Evolutionary conservation across 2,113 vertebrate genomes (phyloP), one percentile per base, ranked within the genome.

Genomic region (Clarias macrocephalus): DNA sequence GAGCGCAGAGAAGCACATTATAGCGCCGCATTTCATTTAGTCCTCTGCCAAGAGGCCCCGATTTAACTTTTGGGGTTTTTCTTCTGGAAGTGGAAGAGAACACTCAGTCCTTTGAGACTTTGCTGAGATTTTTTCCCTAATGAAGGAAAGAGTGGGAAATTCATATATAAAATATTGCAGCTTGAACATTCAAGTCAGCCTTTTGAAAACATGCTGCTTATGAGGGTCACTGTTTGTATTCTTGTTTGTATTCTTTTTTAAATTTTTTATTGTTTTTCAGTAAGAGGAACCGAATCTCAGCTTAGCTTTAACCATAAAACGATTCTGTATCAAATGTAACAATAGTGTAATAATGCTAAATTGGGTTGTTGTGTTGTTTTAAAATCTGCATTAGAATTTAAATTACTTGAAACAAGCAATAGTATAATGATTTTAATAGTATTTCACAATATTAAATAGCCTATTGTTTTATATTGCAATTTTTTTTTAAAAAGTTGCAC

Each of bases 51-150:
- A 87, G 81, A 66, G 81, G 25, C 63, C 60, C 30, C 8, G 76
- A 83, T 87, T 87, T 82, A 83, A 87, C 70, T 76, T 82, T n/a
- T 30, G n/a, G 57, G 37, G 6, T 10, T 82, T 82, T 52, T 72
- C 19, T 59, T 28, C 57, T 62, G 54, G 66, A 52, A 33, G 48
- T 76, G 63, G 59, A 83, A 73, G 9, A 86, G 54, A 82, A 73
- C 66, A 87, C 33, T 73, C 25, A 54, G 54, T 72, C 57, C 85
- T 81, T 85, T 79, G 48, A 66, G 60, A 30, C 42, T n/a, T 63
- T 7, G 6, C 57, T 75, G 56, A 48, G 48, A 63, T 62, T 16
- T 52, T 42, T 11, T 42, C 18, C 18, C 25, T 9, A 21, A 54
- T 85, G 73, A 85, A 42, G 62, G 59, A 86, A 59, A 80, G 9